Conservation (phyloP, 2,113 vertebrate genomes). For the Nyctereutes procyonoides region DNA sequence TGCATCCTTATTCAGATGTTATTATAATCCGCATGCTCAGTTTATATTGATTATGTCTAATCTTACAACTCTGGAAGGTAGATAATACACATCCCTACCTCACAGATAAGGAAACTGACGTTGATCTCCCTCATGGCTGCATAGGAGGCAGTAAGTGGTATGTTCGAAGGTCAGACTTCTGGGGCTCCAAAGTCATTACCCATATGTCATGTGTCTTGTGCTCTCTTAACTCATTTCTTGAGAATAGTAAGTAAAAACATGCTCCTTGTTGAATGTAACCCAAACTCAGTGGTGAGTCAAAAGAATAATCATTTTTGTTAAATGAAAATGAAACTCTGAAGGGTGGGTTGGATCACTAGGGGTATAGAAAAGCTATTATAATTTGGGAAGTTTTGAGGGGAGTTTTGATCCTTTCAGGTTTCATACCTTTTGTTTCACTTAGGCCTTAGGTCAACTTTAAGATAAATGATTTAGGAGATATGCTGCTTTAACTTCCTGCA, state of each 20-base stretch:
- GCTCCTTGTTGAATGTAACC: not conserved
- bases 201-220: not conserved
- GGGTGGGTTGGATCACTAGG: not conserved
- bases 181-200: not conserved
- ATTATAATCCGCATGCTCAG: not conserved
- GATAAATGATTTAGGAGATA: not conserved
- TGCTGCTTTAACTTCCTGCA: not conserved
- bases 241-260: slow-evolving; percentile 42
- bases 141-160: not conserved
- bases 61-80: slow-evolving; percentile 7
- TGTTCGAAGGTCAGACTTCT: not conserved
- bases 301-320: slow-evolving; percentile 14
- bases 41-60: slow-evolving; percentile 16
- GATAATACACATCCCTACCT: not conserved
- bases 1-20: slow-evolving; percentile 23
- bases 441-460: not conserved
- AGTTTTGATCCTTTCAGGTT: not conserved
- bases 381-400: not conserved
- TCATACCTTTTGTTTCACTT: slow-evolving; percentile 11
- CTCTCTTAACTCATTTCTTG: slow-evolving; percentile 36
- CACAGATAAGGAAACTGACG: slow-evolving; percentile 46
- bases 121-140: not conserved
- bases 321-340: slow-evolving; percentile 34
- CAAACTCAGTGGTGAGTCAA: slow-evolving; percentile 13
- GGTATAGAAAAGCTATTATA: not conserved